Conservation (phyloP, 2,888 invertebrate species). For the Microctonus brassicae region DNA sequence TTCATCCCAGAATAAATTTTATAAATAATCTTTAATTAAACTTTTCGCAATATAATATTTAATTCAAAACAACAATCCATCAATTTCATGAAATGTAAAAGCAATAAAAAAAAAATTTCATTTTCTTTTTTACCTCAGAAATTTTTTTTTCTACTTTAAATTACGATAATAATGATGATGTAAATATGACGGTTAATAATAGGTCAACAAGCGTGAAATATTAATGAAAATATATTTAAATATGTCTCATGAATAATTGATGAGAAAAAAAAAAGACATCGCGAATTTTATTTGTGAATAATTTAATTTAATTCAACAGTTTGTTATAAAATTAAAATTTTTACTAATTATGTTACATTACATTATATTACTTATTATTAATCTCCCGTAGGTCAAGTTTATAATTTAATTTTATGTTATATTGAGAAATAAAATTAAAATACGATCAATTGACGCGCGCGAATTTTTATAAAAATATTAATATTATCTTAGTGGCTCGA, state of each 20-base stretch:
- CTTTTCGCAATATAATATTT: not conserved
- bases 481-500: not conserved
- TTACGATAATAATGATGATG: not conserved
- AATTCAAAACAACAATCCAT: not conserved
- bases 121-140: not conserved
- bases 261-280: not conserved
- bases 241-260: not conserved
- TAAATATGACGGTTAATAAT: not conserved
- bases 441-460: too few relatives aligned
- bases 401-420: too few relatives aligned
- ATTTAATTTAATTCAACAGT: too few relatives aligned
- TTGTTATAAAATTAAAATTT: too few relatives aligned
- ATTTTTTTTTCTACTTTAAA: not conserved
- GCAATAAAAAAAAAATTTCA: too few relatives aligned
- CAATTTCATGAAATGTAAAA: not conserved
- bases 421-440: too few relatives aligned
- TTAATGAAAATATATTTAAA: not conserved
- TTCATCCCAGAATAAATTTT: too few relatives aligned
- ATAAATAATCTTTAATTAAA: not conserved
- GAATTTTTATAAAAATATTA: too few relatives aligned
- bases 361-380: too few relatives aligned
- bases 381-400: conserved; percentile 11
- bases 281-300: not conserved
- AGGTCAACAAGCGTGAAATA: not conserved
- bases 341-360: too few relatives aligned